phyloP scores from a whole-genome alignment of 2,888 invertebrate species.

The Julus scanicus region DNA sequence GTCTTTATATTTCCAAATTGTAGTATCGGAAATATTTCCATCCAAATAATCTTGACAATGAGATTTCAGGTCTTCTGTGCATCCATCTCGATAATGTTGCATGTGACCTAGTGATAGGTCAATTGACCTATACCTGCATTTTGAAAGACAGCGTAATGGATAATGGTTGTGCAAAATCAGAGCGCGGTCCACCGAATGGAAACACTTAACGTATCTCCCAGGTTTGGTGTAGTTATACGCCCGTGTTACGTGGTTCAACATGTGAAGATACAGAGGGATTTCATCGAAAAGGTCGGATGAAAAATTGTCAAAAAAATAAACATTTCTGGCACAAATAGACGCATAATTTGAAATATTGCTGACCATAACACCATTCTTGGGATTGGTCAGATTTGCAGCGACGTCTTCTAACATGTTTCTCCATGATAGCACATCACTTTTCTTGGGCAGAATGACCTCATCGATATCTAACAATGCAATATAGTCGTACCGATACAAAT shows the following conservation, averaged over 20 bases:
- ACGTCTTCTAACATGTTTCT: neutral
- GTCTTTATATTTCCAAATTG: constrained; percentile 57
- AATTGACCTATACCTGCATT: constrained; percentile 77
- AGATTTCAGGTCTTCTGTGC: constrained; percentile 64
- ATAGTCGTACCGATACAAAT: constrained; percentile 89
- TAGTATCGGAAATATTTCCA: neutral
- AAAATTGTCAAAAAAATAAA: constrained; percentile 91
- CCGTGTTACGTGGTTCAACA: constrained; percentile 83
- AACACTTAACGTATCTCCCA: constrained; percentile 92
- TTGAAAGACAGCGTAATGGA: constrained; percentile 80
- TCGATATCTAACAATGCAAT: constrained; percentile 91
- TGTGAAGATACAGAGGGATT: constrained; percentile 62
- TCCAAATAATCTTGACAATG: neutral
- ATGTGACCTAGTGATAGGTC: constrained; percentile 65
- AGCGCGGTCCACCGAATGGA: constrained; percentile 90
- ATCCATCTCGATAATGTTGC: constrained; percentile 93
- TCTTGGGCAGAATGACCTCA: constrained; percentile 92
- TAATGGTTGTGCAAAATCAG: constrained; percentile 92
- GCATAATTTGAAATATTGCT: constrained; percentile 62
- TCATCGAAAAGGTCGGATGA: constrained; percentile 69
- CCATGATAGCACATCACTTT: neutral
- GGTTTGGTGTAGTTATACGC: constrained; percentile 92
- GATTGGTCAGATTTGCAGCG: neutral
- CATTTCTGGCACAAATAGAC: constrained; percentile 88
- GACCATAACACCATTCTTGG: neutral